Conservation (phyloP, 2,797 vertebrate genomes). For the Cichlasoma orientale region DNA sequence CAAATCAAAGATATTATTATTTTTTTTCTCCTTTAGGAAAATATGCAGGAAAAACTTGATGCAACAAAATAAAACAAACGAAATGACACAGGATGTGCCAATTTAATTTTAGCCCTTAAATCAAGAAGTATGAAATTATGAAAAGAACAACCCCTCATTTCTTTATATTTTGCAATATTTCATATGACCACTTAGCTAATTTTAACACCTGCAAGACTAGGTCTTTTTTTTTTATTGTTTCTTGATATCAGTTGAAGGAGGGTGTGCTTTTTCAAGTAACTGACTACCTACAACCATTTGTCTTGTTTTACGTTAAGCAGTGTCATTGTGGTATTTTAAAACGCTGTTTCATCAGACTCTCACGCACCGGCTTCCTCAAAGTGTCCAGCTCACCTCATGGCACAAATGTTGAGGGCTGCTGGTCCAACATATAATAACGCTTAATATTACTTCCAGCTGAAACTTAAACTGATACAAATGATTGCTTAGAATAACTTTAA, state of each 20-base stretch:
- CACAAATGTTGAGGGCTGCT: neutral
- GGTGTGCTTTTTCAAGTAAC: neutral
- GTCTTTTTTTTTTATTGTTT: neutral
- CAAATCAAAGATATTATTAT: conserved; percentile 40
- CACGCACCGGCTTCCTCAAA: neutral
- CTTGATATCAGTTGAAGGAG: neutral
- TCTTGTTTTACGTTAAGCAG: neutral
- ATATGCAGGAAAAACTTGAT: neutral
- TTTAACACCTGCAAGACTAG: neutral
- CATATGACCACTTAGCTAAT: neutral
- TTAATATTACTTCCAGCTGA: neutral
- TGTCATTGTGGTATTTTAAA: neutral
- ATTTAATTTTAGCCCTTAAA: neutral
- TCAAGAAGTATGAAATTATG: neutral
- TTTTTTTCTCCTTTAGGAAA: conserved; percentile 4
- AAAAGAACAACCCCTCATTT: too few species aligned
- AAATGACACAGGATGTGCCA: neutral
- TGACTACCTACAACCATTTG: neutral
- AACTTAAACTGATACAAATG: neutral
- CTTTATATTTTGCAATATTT: neutral
- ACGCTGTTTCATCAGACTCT: neutral
- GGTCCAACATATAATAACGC: neutral
- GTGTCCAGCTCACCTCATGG: neutral
- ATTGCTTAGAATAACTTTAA: neutral
- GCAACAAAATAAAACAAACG: neutral